Evolutionary conservation across 2,113 vertebrate species (phyloP).

Genomic region (Labrus mixtus): DNA sequence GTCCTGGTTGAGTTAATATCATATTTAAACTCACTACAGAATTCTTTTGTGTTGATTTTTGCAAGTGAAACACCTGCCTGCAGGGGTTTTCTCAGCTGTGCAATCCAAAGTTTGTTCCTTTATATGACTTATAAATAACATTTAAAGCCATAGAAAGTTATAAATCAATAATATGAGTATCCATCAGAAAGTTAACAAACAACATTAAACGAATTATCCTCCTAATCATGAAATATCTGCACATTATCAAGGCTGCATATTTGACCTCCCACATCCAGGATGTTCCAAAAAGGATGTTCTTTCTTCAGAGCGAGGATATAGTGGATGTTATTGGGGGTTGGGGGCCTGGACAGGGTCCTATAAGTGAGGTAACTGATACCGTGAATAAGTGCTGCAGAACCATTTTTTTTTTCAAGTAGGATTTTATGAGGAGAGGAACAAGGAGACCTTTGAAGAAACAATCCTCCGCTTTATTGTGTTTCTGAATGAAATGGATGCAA

Average conservation of each 20-base stretch:
- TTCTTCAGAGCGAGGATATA: constrained; percentile 52
- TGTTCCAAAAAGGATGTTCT: constrained; percentile 53
- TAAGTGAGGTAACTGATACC: constrained; percentile 45
- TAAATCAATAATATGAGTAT: not conserved
- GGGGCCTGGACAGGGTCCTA: constrained; percentile 23
- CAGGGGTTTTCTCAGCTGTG: not conserved
- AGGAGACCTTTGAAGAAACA: constrained; percentile 42
- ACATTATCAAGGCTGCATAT: constrained; percentile 17
- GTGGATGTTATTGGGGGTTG: constrained; percentile 30
- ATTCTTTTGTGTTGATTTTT: not conserved
- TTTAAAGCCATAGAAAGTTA: not conserved
- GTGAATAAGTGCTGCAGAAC: constrained; percentile 18
- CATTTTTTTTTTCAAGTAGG: constrained; percentile 28
- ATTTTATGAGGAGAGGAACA: constrained; percentile 56
- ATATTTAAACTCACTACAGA: not conserved
- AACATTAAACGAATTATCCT: not conserved
- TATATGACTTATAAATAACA: not conserved
- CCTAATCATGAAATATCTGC: not conserved
- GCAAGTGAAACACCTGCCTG: not conserved
- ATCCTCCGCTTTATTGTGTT: constrained; percentile 5
- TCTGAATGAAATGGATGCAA: not conserved
- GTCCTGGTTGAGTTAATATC: not conserved
- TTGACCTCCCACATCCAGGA: constrained; percentile 41
- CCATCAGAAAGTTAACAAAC: not conserved
- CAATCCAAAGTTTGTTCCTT: not conserved